Conservation (phyloP, 92 coral and sea anemone genomes). For the Bergia puertoricense region DNA sequence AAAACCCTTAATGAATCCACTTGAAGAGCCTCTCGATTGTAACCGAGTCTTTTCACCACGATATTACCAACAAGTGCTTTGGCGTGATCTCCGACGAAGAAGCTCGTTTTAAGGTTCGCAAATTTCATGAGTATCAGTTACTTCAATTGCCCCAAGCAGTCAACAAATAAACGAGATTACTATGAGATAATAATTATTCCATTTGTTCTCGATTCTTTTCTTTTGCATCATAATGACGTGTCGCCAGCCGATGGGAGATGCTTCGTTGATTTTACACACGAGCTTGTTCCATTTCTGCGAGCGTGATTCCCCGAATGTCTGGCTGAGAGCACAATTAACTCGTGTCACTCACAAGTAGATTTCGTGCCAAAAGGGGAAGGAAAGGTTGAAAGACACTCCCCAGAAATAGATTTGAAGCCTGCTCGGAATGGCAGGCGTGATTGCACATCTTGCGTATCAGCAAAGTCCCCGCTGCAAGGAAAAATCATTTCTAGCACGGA, state of each 20-base stretch:
- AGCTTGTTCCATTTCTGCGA: not conserved
- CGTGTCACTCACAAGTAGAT: constrained; percentile 37
- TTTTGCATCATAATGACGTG: constrained; percentile 50
- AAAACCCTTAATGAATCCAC: constrained; percentile 33
- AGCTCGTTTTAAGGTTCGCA: constrained; percentile 12
- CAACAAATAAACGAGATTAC: constrained; percentile 80
- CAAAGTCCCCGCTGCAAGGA: not conserved
- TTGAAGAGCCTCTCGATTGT: constrained; percentile 22
- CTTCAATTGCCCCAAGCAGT: constrained; percentile 65
- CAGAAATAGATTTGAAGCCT: constrained; percentile 34
- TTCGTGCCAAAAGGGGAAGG: constrained; percentile 45
- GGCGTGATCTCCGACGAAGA: constrained; percentile 9
- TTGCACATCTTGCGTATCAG: constrained; percentile 3
- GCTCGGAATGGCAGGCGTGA: constrained; percentile 28
- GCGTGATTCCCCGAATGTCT: constrained; percentile 30
- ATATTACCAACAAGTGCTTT: constrained; percentile 11
- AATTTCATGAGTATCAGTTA: constrained; percentile 59
- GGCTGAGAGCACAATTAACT: constrained; percentile 27
- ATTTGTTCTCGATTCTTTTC: constrained; percentile 69
- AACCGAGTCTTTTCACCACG: constrained; percentile 17
- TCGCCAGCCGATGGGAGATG: constrained; percentile 50
- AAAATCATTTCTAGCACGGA: not conserved
- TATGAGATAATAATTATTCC: constrained; percentile 74
- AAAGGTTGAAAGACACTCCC: constrained; percentile 42
- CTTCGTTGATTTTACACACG: not conserved